Conservation (phyloP, 2,797 vertebrate species). For the Gallinago solitaria region DNA sequence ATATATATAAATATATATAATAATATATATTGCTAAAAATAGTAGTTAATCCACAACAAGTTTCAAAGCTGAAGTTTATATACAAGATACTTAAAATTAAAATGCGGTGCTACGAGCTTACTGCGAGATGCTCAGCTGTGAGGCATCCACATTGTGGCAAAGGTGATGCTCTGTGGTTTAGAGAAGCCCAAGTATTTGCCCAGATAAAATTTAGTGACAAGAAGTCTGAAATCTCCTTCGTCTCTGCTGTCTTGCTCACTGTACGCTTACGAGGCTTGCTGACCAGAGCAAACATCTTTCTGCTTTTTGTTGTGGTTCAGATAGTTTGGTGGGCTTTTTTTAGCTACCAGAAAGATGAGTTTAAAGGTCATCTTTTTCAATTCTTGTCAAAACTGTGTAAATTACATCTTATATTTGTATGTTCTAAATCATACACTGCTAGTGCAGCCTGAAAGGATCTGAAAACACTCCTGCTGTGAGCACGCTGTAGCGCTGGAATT, state of each 20-base stretch:
- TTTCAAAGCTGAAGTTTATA: background rate
- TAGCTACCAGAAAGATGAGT: background rate
- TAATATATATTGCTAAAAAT: background rate
- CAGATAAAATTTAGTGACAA: background rate
- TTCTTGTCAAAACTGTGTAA: constrained; percentile 5
- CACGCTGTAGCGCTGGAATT: constrained; percentile 18
- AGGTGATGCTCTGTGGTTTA: background rate
- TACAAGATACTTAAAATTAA: background rate
- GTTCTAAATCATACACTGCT: constrained; percentile 29
- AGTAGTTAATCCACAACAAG: background rate
- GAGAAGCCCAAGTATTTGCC: background rate
- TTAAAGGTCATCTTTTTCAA: background rate
- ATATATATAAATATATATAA: too few species aligned
- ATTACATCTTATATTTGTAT: background rate
- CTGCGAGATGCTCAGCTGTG: background rate
- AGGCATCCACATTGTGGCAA: background rate
- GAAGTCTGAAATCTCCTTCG: background rate
- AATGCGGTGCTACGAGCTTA: background rate
- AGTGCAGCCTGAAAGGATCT: background rate
- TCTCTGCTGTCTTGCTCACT: background rate
- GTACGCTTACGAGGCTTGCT: background rate
- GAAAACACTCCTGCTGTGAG: constrained; percentile 44
- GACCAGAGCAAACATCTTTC: background rate
- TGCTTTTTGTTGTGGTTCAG: background rate
- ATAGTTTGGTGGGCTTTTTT: background rate